Evolutionary conservation across 2,113 vertebrate species (phyloP), one percentile per base, ranked within the genome.

Genomic region (Peromyscus californicus): DNA sequence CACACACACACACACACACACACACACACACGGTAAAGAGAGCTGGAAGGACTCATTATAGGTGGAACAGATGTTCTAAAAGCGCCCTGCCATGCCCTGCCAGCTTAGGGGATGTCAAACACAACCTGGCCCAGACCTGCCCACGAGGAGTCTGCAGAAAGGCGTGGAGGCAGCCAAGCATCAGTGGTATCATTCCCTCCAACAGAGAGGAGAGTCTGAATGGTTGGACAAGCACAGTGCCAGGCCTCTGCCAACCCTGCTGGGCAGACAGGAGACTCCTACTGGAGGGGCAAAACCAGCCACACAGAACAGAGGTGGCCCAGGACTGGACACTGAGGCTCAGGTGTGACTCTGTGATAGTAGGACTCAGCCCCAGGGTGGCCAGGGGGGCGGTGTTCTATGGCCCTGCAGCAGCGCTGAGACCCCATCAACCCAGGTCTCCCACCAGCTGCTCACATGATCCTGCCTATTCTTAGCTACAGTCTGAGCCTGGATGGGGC

Each of bases 391-490:
- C 45, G 72, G 54, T 79, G 36, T 83, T 83, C 69, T 0, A 0
- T 1, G 70, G 31, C 57, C 90, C 31, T 42, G 26, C 31, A 3
- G 19, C 36, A 65, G 57, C 7, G 13, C 15, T 1, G 67, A 89
- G 72, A 76, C 78, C 51, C 89, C 86, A 54, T 74, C 89, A 45
- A 45, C 45, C 69, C 54, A 80, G 75, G n/a, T 70, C 82, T 31
- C 78, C 22, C 42, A 16, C 9, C 22, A 83, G 87, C 78, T 75
- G 19, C 61, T 92, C 91, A 54, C 45, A 79, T 83, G 67, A 84
- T 8, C 85, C 72, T n/a, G 36, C 19, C 54, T 89, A 93, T 89
- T 95, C 93, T 97, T 94, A 91, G 85, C 82, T 57, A 54, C n/a
- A 57, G 16, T 31, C 36, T 51, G 67, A 69, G 92, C 57, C 83